Conservation (phyloP, 2,888 invertebrate genomes). For the Lochmaea crataegi region DNA sequence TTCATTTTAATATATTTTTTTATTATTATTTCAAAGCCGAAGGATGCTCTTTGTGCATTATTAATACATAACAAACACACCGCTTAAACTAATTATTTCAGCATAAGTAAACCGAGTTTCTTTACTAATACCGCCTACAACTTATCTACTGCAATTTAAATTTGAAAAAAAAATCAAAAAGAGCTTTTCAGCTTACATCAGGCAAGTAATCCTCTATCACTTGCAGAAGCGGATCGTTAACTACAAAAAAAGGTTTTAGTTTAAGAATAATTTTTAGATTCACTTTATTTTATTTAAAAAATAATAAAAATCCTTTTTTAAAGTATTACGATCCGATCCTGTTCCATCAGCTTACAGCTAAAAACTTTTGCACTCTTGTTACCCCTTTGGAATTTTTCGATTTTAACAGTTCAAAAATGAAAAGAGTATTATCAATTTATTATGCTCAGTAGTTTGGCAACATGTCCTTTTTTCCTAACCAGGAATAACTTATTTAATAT, state of each 20-base stretch:
- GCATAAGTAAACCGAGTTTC: conserved; percentile 27
- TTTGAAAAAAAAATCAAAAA: neutral
- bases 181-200: conserved; percentile 38
- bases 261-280: neutral
- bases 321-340: neutral
- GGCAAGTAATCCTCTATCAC: conserved; percentile 28
- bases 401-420: too few species aligned
- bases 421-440: too few species aligned
- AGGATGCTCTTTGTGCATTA: conserved; percentile 62
- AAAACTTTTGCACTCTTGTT: conserved; percentile 4
- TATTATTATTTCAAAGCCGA: conserved; percentile 58
- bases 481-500: too few species aligned
- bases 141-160: conserved; percentile 8
- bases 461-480: too few species aligned
- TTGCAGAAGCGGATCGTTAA: neutral
- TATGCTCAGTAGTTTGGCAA: too few species aligned
- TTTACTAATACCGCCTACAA: conserved; percentile 3
- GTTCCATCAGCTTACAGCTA: conserved; percentile 24
- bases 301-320: neutral
- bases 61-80: conserved; percentile 42
- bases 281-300: neutral
- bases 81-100: conserved; percentile 39
- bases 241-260: neutral
- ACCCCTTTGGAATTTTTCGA: neutral
- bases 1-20: conserved; percentile 49